Evolutionary conservation across 2,113 vertebrate species (phyloP).

Genomic region (Halichoeres trimaculatus): DNA sequence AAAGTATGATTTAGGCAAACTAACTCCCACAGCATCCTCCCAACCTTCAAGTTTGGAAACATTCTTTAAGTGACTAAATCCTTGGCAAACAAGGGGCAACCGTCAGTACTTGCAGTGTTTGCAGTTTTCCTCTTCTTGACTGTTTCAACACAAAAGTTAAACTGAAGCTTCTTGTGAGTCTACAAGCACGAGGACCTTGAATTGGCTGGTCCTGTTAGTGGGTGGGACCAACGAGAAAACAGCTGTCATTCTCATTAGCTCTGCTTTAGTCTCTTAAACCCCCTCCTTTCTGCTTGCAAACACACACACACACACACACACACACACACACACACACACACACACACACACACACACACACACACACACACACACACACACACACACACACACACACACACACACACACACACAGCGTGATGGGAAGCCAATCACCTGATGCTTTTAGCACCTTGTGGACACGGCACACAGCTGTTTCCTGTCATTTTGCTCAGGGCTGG

Average conservation of each 20-base stretch:
- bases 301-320: too few species aligned
- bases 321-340: slow-evolving; percentile 1
- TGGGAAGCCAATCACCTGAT: slow-evolving; percentile 71
- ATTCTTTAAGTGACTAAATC: slow-evolving; percentile 44
- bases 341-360: background rate
- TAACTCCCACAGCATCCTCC: slow-evolving; percentile 27
- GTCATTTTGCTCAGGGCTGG: slow-evolving; percentile 23
- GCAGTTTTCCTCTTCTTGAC: slow-evolving; percentile 16
- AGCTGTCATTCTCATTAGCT: slow-evolving; percentile 78
- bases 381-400: slow-evolving; percentile 12
- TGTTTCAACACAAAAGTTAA: slow-evolving; percentile 50
- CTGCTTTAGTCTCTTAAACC: slow-evolving; percentile 5
- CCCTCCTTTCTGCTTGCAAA: background rate
- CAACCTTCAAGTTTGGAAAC: slow-evolving; percentile 48
- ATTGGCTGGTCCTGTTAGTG: slow-evolving; percentile 66
- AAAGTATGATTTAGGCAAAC: slow-evolving; percentile 35
- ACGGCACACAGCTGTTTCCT: slow-evolving; percentile 79
- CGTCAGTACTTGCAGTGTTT: slow-evolving; percentile 37
- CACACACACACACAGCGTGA: slow-evolving; percentile 32
- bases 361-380: too few species aligned
- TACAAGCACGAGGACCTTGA: slow-evolving; percentile 38
- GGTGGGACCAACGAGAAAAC: slow-evolving; percentile 65
- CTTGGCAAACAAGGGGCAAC: slow-evolving; percentile 35
- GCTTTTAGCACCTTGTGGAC: slow-evolving; percentile 67
- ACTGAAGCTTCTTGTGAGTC: slow-evolving; percentile 40